Percentiles rank a stretch among this genome's conserved stretches.
Evolutionary conservation across 2,797 vertebrate species (phyloP).

Genomic region (Astyanax mexicanus): DNA sequence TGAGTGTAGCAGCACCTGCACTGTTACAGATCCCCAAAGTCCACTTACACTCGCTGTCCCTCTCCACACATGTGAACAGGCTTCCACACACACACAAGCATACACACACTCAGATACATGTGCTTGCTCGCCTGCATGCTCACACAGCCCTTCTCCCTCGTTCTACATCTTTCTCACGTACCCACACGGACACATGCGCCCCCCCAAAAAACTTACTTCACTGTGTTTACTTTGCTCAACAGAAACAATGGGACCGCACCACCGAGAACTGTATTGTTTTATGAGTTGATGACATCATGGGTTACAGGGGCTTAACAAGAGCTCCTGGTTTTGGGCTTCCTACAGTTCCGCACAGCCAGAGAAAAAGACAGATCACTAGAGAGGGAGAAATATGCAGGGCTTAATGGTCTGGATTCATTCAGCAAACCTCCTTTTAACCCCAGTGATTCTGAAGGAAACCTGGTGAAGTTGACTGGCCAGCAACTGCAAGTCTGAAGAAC

Average conservation of each 20-base stretch:
- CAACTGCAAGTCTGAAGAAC: no score
- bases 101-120: constrained; percentile 31
- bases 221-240: constrained; percentile 72
- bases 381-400: constrained; percentile 22
- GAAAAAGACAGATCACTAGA: constrained; percentile 17
- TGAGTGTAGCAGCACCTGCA: constrained; percentile 70
- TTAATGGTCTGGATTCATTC: background rate
- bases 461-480: background rate
- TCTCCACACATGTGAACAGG: constrained; percentile 56
- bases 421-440: background rate
- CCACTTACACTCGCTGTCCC: constrained; percentile 65
- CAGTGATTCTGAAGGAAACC: background rate
- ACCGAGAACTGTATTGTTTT: constrained; percentile 75
- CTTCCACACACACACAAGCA: constrained; percentile 13
- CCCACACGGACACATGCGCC: constrained; percentile 50
- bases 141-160: background rate
- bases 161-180: background rate
- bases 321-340: constrained; percentile 74
- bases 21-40: constrained; percentile 75
- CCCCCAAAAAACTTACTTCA: background rate
- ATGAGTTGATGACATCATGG: constrained; percentile 78
- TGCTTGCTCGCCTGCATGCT: no score
- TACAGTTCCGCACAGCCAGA: constrained; percentile 63
- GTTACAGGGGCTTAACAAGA: constrained; percentile 67
- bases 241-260: constrained; percentile 72